Base-by-base conservation (phyloP, 2,113 vertebrate species). In the Electrona antarctica region DNA sequence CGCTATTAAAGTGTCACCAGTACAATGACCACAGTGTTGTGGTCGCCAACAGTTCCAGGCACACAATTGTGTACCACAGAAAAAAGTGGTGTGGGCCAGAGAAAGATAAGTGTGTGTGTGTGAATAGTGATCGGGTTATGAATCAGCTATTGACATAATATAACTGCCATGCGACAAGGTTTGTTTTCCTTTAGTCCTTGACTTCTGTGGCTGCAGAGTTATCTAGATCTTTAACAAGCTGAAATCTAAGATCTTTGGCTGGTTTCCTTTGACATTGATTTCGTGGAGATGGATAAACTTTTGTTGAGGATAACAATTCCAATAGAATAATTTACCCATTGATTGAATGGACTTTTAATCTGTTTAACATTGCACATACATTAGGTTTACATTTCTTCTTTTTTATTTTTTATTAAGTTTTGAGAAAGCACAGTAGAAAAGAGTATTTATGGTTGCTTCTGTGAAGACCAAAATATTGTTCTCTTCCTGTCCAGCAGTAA, bases 1-100 rank as follows among this genome's bases (percentile, higher is more conserved):
- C 59, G 51, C 73, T 67, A 60, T 90, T 81, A 81, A 85, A 78
- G 57, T 74, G 69, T 77, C 73, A 55, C 58, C 73, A 77, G 80
- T 83, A 91, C 89, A 91, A 91, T 86, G 83, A 73, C 62, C 73
- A 75, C 85, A 79, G 77, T 92, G 88, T 90, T 81, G 64, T 74
- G 71, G 72, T 73, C 55, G 45, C 72, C 76, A 84, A 77, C 82
- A 85, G 86, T 83, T 77, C 85, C 85, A 85, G 88, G 86, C 87
- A 87, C 85, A 80, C 80, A 59, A 74, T 86, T 85, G 83, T 90
- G 75, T 82, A 46, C 75, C 56, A 54, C 47, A 73, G 74, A 81
- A 69, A 41, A 76, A 65, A 84, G 67, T 76, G 83, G 58, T 56
- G 62, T 60, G 71, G 58, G 77, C 28, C 56, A 66, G 60, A 69